A percentile compares a stretch with the other conserved stretches of the same genome.
Conservation (phyloP, 35 echinoderm and acorn worm genomes). For the Eucidaris tribuloides region DNA sequence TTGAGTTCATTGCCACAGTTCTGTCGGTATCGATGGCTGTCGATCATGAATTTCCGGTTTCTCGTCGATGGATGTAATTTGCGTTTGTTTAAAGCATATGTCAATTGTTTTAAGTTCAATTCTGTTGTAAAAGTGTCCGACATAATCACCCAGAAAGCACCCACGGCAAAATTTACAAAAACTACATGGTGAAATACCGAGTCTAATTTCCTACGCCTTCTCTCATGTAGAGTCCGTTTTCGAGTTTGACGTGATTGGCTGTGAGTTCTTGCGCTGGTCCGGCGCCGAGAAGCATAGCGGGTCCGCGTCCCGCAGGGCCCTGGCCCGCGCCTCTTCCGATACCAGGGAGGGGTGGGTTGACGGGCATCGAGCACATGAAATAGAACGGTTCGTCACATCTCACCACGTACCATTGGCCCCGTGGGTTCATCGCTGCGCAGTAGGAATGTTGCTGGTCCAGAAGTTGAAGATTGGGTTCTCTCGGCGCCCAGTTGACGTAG, state of each 20-base stretch:
- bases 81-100: background rate
- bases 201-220: conserved; percentile 1
- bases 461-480: conserved; percentile 2
- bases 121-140: too few relatives aligned
- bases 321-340: background rate
- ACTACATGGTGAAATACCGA: background rate
- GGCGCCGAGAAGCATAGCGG: background rate
- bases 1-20: too few relatives aligned
- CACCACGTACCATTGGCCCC: background rate
- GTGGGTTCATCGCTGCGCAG: background rate
- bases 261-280: background rate
- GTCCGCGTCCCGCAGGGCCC: background rate
- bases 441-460: conserved; percentile 19
- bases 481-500: conserved; percentile 4
- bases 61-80: background rate
- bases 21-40: background rate
- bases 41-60: background rate
- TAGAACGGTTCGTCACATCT: conserved; percentile 6
- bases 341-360: background rate
- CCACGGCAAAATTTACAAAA: too few relatives aligned
- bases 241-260: background rate
- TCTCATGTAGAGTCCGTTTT: background rate
- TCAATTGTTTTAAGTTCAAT: background rate
- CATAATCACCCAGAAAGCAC: too few relatives aligned
- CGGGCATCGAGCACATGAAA: conserved; percentile 2